Evolutionary conservation across 2,797 vertebrate species (phyloP), one percentile per base, ranked within the genome.

Genomic region (Brachyrhaphis roseni): DNA sequence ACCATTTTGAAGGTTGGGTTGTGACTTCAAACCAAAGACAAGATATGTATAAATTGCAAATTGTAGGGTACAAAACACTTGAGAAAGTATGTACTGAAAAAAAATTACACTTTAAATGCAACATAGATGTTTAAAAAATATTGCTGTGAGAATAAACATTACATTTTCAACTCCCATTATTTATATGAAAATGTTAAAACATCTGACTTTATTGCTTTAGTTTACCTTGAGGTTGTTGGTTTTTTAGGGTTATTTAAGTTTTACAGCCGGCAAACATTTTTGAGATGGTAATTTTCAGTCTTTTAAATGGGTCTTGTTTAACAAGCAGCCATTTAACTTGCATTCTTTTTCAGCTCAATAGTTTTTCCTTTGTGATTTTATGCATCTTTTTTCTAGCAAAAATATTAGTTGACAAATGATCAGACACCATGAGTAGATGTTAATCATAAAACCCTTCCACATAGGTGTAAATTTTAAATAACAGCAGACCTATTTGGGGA

Each of bases 321-420:
- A 76, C 71, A 75, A 73, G n/a, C 49, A 76, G 64, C 20, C 49
- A n/a, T 47, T 28, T 64, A 76, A 31, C 71, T 49, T 53, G 78
- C 70, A 82, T 36, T 78, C 73, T 36, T 66, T 59, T 79, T 59
- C 51, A 28, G 71, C 26, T 76, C 11, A 20, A 10, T 31, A 70
- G 45, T 55, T 47, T 2, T 57, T 73, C 57, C 11, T n/a, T 75
- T 23, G n/a, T 49, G 13, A 72, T 36, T 31, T 43, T 26, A 12
- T 15, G 20, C 12, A 47, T n/a, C 1, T 18, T 77, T 46, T 66
- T 23, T 46, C 49, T 62, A 15, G 31, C 46, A 49, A 41, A 11
- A 6, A 20, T 78, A 71, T n/a, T 46, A 75, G 70, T 47, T 36
- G 23, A 51, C 28, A 77, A 74, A 41, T 43, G 3, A 28, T 18